phyloP scores from a whole-genome alignment of 2,888 invertebrate genomes.

The Melanchra persicariae region DNA sequence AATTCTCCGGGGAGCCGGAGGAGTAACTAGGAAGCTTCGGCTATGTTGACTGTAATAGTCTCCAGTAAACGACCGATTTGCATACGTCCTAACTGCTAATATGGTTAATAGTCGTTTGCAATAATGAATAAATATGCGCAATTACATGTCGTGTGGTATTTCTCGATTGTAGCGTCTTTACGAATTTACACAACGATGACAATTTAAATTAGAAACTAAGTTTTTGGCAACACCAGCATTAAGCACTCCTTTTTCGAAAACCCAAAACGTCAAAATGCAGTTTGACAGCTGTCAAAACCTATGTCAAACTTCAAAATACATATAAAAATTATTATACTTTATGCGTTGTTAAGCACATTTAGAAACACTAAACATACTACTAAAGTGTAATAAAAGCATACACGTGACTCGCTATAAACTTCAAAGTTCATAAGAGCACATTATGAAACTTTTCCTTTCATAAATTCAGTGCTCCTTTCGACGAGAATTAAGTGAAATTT shows the following conservation, averaged over 20 bases:
- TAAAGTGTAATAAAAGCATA: conserved; percentile 33
- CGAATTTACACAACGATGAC: not conserved
- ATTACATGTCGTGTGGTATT: conserved; percentile 14
- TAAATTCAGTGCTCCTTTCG: conserved; percentile 67
- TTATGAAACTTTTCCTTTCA: conserved; percentile 69
- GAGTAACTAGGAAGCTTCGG: conserved; percentile 53
- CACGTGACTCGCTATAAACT: conserved; percentile 58
- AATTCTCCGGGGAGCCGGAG: conserved; percentile 38
- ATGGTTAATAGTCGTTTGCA: conserved; percentile 12
- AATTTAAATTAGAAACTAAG: not conserved
- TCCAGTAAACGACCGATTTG: conserved; percentile 52
- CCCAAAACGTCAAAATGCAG: not conserved
- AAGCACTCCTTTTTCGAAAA: not conserved
- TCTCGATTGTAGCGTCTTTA: not conserved
- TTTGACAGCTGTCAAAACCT: conserved; percentile 7
- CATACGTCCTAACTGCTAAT: conserved; percentile 31
- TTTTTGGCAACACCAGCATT: not conserved
- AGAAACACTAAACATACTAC: conserved; percentile 15
- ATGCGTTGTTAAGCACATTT: not conserved
- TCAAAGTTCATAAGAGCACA: conserved; percentile 60
- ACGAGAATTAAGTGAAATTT: conserved; percentile 72
- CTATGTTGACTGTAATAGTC: conserved; percentile 42
- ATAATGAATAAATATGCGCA: not conserved
- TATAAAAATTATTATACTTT: not conserved
- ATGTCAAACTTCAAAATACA: not conserved